These are phyloP conservation scores for Corythornis madagascariensis DNA, from an alignment of 2,113 vertebrate genomes.

Conservation along the genomic window DNA sequence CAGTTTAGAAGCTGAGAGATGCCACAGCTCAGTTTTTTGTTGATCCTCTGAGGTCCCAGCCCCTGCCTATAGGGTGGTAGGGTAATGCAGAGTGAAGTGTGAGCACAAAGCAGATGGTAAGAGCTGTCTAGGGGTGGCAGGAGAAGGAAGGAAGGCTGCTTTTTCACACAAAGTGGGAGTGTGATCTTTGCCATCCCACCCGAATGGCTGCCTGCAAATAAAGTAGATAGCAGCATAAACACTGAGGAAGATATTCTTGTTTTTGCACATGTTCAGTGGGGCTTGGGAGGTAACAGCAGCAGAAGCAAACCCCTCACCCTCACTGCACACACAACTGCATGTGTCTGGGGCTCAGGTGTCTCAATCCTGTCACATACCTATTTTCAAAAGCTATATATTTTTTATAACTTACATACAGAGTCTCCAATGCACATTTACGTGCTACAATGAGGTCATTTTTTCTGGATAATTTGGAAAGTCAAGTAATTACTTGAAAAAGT, in stretches of 20 bases:
- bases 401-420: constrained; percentile 32
- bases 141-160: background rate
- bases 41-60: background rate
- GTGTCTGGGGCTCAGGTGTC: background rate
- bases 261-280: background rate
- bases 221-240: background rate
- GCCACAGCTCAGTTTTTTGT: background rate
- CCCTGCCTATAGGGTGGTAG: background rate
- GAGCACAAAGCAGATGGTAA: background rate
- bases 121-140: background rate
- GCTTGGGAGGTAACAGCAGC: background rate
- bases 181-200: background rate
- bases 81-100: background rate
- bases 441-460: constrained; percentile 74
- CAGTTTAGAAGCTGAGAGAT: background rate
- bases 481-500: constrained; percentile 77
- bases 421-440: constrained; percentile 50
- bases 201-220: background rate
- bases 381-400: constrained; percentile 52
- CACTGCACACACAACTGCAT: background rate
- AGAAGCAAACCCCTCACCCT: background rate
- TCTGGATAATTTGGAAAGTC: constrained; percentile 71
- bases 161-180: background rate
- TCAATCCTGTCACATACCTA: constrained; percentile 3
- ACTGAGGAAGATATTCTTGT: background rate